phyloP scores from a whole-genome alignment of 2,797 vertebrate genomes.

The Austrolebias charrua region DNA sequence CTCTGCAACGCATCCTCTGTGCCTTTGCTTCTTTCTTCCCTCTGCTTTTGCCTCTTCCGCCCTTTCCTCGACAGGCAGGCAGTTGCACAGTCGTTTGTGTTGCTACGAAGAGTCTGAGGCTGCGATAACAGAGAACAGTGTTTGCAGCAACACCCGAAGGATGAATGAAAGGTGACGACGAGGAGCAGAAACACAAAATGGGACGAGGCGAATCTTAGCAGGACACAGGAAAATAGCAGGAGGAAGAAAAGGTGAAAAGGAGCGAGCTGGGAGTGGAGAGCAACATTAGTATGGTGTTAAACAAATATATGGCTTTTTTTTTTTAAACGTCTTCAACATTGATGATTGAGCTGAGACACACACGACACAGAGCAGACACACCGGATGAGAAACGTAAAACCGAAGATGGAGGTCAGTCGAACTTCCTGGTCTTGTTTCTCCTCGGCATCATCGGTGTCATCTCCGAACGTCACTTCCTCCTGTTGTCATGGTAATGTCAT shows the following conservation, averaged over 20 bases:
- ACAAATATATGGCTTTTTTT: background rate
- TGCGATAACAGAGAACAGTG: constrained; percentile 48
- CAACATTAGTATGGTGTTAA: constrained; percentile 17
- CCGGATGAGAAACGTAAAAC: background rate
- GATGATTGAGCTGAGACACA: background rate
- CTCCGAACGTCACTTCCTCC: constrained; percentile 51
- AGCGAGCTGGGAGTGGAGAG: background rate
- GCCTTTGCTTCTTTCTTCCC: constrained; percentile 4
- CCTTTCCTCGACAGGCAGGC: constrained; percentile 29
- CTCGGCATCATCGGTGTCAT: constrained; percentile 64
- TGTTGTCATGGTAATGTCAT: constrained; percentile 75
- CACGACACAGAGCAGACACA: background rate
- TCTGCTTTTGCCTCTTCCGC: background rate
- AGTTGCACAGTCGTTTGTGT: constrained; percentile 57
- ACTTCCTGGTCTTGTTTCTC: constrained; percentile 20
- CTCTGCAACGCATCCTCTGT: constrained; percentile 16
- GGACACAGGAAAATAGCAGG: constrained; percentile 20
- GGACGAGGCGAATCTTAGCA: constrained; percentile 13
- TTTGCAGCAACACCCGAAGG: constrained; percentile 22
- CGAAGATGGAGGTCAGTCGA: constrained; percentile 2
- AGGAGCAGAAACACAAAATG: constrained; percentile 32
- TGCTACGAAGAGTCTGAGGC: constrained; percentile 74
- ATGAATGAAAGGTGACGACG: constrained; percentile 35
- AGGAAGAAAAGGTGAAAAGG: constrained; percentile 16
- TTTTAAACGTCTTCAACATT: background rate